These are phyloP conservation scores for Hesperia comma DNA, from an alignment of 2,888 invertebrate genomes.

Conservation along the genomic window DNA sequence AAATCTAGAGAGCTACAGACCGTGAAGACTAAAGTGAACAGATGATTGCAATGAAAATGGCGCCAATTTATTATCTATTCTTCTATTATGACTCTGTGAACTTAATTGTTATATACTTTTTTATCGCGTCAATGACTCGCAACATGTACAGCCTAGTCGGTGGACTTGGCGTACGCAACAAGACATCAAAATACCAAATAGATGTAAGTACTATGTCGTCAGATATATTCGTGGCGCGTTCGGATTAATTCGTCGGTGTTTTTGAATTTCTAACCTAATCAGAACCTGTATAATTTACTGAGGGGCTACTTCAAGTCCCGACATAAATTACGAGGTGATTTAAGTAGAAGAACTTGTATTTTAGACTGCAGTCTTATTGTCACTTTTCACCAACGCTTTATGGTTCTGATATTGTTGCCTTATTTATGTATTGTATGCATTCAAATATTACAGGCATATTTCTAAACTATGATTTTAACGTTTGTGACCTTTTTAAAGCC, in stretches of 20 bases:
- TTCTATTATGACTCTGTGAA: conserved; percentile 3
- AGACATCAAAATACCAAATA: conserved; percentile 40
- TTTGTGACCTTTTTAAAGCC: conserved; percentile 66
- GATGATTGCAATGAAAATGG: conserved; percentile 24
- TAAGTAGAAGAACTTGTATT: conserved; percentile 78
- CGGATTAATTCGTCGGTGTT: conserved; percentile 67
- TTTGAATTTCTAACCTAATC: conserved; percentile 80
- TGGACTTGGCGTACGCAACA: conserved; percentile 30
- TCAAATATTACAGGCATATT: conserved; percentile 44
- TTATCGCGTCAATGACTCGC: conserved; percentile 30
- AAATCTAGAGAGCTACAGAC: conserved; percentile 32
- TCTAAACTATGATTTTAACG: conserved; percentile 39
- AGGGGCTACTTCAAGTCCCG: conserved; percentile 62
- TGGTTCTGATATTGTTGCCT: conserved; percentile 81
- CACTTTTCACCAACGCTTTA: conserved; percentile 76
- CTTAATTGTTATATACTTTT: conserved; percentile 14
- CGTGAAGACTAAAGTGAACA: conserved; percentile 27
- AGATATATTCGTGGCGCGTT: conserved; percentile 66
- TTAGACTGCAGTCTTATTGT: conserved; percentile 68
- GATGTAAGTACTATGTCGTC: conserved; percentile 50
- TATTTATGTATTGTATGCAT: conserved; percentile 49
- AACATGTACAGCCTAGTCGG: conserved; percentile 33
- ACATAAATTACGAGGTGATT: conserved; percentile 85
- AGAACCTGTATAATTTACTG: conserved; percentile 85
- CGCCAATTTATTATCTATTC: conserved; percentile 20